A percentile compares a stretch with the other conserved stretches of the same genome.
phyloP scores from a whole-genome alignment of 2,113 vertebrate genomes.

The Grammomys surdaster region DNA sequence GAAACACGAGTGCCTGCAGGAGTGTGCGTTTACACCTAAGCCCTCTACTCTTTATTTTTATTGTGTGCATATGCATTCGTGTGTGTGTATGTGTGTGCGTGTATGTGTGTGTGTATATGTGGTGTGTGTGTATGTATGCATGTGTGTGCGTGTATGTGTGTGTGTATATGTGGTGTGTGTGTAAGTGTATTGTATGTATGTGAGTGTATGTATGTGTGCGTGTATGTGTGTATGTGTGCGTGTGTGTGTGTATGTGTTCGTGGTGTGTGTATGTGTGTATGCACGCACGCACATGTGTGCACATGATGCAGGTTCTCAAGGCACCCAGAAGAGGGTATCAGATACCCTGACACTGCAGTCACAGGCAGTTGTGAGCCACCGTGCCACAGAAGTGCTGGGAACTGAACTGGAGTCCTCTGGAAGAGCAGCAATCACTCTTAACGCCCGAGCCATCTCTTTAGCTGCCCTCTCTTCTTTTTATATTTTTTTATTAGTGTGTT shows the following conservation, averaged over 20 bases:
- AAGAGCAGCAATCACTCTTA: neutral
- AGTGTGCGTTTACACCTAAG: neutral
- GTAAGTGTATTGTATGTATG: too few species aligned
- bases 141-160: neutral
- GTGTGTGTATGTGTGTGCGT: neutral
- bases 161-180: neutral
- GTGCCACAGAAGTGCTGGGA: neutral
- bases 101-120: neutral
- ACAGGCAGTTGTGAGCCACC: neutral
- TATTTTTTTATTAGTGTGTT: neutral
- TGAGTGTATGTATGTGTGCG: neutral
- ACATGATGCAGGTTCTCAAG: neutral
- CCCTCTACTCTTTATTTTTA: neutral
- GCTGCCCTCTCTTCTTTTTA: neutral
- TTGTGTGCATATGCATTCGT: neutral
- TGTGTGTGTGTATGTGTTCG: neutral
- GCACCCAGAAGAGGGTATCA: neutral
- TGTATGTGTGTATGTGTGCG: rapidly evolving
- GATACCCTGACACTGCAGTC: neutral
- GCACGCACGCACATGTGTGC: neutral
- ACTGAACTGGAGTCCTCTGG: neutral
- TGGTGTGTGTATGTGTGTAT: neutral
- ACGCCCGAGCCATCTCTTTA: neutral
- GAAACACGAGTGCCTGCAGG: neutral
- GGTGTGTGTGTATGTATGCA: neutral